Conservation (phyloP, 2,113 vertebrate genomes). For the Leucosticte australis region DNA sequence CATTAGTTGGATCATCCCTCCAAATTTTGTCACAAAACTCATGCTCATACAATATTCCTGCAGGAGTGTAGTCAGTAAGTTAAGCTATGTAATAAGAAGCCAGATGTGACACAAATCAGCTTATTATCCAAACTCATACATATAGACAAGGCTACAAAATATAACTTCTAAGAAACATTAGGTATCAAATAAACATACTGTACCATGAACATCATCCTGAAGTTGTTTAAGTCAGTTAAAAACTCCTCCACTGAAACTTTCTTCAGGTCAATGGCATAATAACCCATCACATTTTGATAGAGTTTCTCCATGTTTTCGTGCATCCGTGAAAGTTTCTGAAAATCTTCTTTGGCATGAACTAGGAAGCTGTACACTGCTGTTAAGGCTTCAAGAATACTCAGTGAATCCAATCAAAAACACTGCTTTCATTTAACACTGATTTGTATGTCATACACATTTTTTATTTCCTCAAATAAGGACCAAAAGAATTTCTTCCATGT, state of each 20-base stretch:
- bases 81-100: not conserved
- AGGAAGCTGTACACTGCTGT: conserved; percentile 86
- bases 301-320: conserved; percentile 88
- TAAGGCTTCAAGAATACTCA: conserved; percentile 72
- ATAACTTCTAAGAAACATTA: not conserved
- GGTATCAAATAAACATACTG: not conserved
- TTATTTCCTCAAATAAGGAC: not conserved
- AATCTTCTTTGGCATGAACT: conserved; percentile 83
- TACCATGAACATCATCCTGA: conserved; percentile 91
- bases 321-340: conserved; percentile 84
- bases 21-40: not conserved
- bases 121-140: not conserved
- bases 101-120: not conserved
- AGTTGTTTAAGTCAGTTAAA: conserved; percentile 93
- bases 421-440: not conserved
- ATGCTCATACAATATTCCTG: not conserved
- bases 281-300: conserved; percentile 85
- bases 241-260: conserved; percentile 94
- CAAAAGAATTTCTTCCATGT: not conserved
- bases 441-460: not conserved
- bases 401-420: not conserved
- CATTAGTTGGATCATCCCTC: not conserved
- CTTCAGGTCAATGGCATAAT: conserved; percentile 90
- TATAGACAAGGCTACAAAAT: not conserved
- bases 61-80: not conserved